Evolutionary conservation across 2,888 invertebrate genomes (phyloP), one percentile per base, ranked within the genome.

Genomic region (Eupithecia vulgata): DNA sequence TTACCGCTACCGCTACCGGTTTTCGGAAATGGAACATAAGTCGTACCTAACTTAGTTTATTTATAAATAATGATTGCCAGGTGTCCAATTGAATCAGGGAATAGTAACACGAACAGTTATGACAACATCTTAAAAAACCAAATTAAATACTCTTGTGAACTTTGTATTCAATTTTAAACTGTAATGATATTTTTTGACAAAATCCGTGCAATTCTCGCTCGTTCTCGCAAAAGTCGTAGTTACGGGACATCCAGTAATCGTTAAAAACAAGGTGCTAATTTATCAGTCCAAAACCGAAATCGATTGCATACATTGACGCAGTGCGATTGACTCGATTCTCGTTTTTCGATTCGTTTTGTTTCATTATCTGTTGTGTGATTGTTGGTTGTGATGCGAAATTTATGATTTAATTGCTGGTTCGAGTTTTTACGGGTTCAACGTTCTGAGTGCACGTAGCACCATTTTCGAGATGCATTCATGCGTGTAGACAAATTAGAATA

Each of bases 321-420:
- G 75, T 79, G 82, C 80, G 82, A 81, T 78, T 79, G 78, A 79
- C 76, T 80, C 78, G 77, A 78, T 78, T 79, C 79, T 78, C 74
- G 76, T 79, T 86, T 86, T 76, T 87, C 88, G 87, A 88, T 90
- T 90, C 89, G 87, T 91, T 92, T 90, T 91, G 90, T 92, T 91
- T 89, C 89, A 91, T 92, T 92, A 91, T 93, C 90, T 90, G 89
- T 87, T 87, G 89, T 91, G 89, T 93, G 93, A 93, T 94, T 93
- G 93, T 93, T 89, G 92, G 93, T 92, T 93, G 88, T 88, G 91
- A 89, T 89, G 89, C 85, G 87, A 90, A 91, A 93, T 94, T 93
- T 94, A 94, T 93, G 92, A 91, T 93, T 94, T 94, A 94, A 94
- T 94, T 94, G 93, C 89, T 81, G 85, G 87, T 88, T 89, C 85